These are phyloP conservation scores for Ceraclea dissimilis DNA, from an alignment of 2,888 invertebrate genomes.

Conservation along the genomic window DNA sequence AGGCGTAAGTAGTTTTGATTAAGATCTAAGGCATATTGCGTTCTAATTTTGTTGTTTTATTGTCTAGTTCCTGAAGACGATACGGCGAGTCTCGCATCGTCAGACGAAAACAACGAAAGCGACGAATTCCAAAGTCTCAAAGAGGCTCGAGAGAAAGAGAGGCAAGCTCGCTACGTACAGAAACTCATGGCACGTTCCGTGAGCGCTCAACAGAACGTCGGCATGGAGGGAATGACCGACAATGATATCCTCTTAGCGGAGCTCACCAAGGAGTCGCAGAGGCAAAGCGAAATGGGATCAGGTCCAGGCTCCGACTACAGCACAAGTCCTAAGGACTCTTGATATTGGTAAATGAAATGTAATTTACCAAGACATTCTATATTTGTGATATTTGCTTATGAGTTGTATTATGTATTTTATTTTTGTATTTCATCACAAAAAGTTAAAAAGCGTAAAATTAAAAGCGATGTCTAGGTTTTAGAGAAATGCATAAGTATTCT, in stretches of 20 bases:
- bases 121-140: conserved; percentile 69
- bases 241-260: conserved; percentile 23
- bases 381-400: too few species aligned
- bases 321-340: conserved; percentile 10
- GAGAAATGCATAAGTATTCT: too few species aligned
- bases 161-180: conserved; percentile 53
- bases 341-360: background rate
- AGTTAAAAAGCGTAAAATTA: too few species aligned
- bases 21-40: too few species aligned
- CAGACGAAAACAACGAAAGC: conserved; percentile 34
- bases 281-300: background rate
- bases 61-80: conserved; percentile 23
- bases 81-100: conserved; percentile 15
- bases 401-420: too few species aligned
- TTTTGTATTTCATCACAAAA: too few species aligned
- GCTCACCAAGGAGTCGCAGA: conserved; percentile 16
- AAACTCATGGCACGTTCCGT: conserved; percentile 54
- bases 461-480: too few species aligned
- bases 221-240: conserved; percentile 15
- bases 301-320: conserved; percentile 1
- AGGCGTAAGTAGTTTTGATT: too few species aligned
- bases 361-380: too few species aligned
- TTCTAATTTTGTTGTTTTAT: too few species aligned
- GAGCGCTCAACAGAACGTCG: conserved; percentile 41
- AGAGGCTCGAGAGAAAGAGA: conserved; percentile 59